These are phyloP conservation scores for Felis chaus DNA, from an alignment of 2,113 vertebrate species.

Conservation along the genomic window DNA sequence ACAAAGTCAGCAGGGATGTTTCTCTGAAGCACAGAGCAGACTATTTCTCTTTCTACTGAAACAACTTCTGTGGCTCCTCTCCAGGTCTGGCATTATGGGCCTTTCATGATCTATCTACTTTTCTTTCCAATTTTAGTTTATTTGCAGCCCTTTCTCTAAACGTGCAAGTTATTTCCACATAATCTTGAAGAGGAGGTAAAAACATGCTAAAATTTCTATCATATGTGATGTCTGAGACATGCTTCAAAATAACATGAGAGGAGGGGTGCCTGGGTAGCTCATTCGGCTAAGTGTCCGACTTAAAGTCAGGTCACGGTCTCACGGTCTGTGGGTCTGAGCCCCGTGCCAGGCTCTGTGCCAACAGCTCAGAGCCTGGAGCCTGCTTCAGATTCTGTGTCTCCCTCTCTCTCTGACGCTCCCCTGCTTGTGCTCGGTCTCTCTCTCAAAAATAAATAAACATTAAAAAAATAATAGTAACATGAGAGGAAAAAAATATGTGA, in stretches of 20 bases:
- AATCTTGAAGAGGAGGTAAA: neutral
- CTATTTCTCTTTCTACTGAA: neutral
- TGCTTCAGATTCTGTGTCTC: too few relatives aligned
- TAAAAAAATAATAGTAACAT: too few relatives aligned
- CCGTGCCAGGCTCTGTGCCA: too few relatives aligned
- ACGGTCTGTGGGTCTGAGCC: too few relatives aligned
- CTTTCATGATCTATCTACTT: neutral
- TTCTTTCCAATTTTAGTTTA: neutral
- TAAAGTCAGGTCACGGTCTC: neutral
- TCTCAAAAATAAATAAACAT: too few relatives aligned
- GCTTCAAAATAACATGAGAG: slow-evolving; percentile 19
- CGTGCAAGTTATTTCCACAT: neutral
- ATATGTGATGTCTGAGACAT: neutral
- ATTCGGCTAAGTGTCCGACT: neutral
- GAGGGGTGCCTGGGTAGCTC: neutral
- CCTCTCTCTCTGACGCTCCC: too few relatives aligned
- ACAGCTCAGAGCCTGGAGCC: too few relatives aligned
- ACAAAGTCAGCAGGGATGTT: neutral
- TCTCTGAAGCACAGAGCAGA: neutral
- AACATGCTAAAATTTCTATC: neutral
- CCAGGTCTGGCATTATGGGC: neutral
- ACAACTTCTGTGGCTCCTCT: neutral
- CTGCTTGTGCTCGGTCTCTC: too few relatives aligned
- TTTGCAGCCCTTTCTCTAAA: neutral
- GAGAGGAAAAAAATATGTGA: neutral